Evolutionary conservation across 2,113 vertebrate species (phyloP).

Genomic region (Steatornis caripensis): DNA sequence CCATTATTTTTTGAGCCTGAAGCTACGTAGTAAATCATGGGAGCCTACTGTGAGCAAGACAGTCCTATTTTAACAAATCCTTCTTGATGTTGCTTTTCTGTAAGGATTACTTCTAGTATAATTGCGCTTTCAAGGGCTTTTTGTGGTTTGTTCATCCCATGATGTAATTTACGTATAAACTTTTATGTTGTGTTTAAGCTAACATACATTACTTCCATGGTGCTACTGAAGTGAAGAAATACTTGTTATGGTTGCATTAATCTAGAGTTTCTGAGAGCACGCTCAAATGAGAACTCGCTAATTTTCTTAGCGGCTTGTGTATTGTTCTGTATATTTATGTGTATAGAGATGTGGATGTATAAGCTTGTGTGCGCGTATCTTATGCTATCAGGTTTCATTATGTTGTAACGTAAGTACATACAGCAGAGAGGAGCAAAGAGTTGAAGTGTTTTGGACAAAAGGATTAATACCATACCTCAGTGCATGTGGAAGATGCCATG

Average conservation of each 20-base stretch:
- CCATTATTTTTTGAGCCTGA: constrained; percentile 9
- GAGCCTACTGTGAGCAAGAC: constrained; percentile 4
- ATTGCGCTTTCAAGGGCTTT: neutral
- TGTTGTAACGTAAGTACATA: neutral
- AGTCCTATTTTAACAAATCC: neutral
- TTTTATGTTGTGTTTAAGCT: neutral
- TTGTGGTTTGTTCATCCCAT: neutral
- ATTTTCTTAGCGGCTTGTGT: neutral
- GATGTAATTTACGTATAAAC: neutral
- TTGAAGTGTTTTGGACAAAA: neutral
- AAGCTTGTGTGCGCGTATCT: fast-evolving
- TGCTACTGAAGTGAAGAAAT: neutral
- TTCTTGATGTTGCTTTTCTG: neutral
- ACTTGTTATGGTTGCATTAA: neutral
- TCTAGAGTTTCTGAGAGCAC: neutral
- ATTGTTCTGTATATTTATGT: neutral
- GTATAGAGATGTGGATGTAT: neutral
- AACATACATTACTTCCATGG: neutral
- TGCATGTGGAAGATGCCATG: neutral
- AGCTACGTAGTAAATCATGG: constrained; percentile 6
- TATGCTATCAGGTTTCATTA: neutral
- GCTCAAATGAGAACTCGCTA: neutral
- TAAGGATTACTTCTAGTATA: neutral
- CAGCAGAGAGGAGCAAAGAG: neutral
- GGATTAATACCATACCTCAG: neutral